Conservation (phyloP, 2,888 invertebrate species). For the Trichacis sp. region DNA sequence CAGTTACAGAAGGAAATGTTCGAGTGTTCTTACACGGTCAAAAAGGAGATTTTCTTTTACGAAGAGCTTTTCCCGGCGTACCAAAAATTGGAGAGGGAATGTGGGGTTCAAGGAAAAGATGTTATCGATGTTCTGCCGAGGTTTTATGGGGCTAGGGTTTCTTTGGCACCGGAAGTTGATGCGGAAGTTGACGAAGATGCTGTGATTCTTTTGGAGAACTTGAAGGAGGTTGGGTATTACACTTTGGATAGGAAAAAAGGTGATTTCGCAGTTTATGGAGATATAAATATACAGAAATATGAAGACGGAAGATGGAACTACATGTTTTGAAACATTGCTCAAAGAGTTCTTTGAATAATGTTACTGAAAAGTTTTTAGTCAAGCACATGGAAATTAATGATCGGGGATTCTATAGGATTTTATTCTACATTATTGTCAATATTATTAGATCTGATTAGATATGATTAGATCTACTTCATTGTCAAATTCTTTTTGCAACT, state of each 20-base stretch:
- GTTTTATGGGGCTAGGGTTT: conserved; percentile 72
- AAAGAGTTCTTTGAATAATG: too few species aligned
- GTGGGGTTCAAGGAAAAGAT: conserved; percentile 66
- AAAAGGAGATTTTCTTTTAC: conserved; percentile 73
- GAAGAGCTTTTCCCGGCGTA: conserved; percentile 70
- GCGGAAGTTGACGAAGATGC: conserved; percentile 74
- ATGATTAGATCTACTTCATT: too few species aligned
- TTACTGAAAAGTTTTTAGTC: too few species aligned
- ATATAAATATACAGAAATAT: too few species aligned
- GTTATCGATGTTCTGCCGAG: conserved; percentile 70
- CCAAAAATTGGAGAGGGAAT: conserved; percentile 70
- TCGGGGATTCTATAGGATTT: too few species aligned
- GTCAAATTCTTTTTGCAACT: too few species aligned
- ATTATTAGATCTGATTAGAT: too few species aligned
- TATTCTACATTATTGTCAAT: too few species aligned
- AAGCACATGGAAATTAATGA: too few species aligned
- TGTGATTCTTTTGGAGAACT: conserved; percentile 73
- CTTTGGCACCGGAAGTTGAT: conserved; percentile 45
- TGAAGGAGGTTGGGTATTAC: conserved; percentile 70
- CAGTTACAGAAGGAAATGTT: conserved; percentile 71
- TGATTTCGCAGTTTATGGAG: too few species aligned
- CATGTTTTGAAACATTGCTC: too few species aligned
- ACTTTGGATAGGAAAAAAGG: conserved; percentile 71
- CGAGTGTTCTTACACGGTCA: conserved; percentile 72
- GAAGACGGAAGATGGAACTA: too few species aligned